phyloP scores from a whole-genome alignment of 1,140 invertebrate species.

The Cydia pomonella region DNA sequence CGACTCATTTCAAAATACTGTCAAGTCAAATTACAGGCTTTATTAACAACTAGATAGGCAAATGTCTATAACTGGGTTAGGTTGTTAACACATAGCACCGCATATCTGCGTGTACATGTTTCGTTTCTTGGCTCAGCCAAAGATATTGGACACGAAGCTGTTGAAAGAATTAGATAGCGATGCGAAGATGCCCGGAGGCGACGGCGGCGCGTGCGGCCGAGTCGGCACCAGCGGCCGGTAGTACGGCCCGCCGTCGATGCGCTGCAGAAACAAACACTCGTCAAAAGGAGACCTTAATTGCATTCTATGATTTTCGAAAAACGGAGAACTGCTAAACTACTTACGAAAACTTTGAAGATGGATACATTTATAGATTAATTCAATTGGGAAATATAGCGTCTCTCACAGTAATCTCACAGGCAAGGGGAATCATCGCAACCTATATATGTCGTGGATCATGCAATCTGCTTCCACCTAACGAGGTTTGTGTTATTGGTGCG shows the following conservation, averaged over 20 bases:
- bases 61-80: background rate
- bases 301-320: background rate
- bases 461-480: background rate
- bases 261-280: slow-evolving; percentile 59
- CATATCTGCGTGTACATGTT: background rate
- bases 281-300: background rate
- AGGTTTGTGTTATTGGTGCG: background rate
- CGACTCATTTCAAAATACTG: background rate
- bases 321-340: too few relatives aligned
- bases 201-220: slow-evolving; percentile 61
- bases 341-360: too few relatives aligned
- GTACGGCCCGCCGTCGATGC: slow-evolving; percentile 82
- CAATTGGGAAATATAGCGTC: too few relatives aligned
- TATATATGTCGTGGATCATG: background rate
- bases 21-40: background rate
- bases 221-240: slow-evolving; percentile 80
- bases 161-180: slow-evolving; percentile 89
- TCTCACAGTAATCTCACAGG: too few relatives aligned
- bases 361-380: too few relatives aligned
- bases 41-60: background rate
- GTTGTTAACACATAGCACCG: background rate
- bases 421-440: too few relatives aligned
- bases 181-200: slow-evolving; percentile 86
- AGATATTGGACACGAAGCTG: slow-evolving; percentile 87
- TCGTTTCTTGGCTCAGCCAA: slow-evolving; percentile 80